Base-by-base conservation (phyloP, 2,797 vertebrate species). In the Arremon brunneinucha region DNA sequence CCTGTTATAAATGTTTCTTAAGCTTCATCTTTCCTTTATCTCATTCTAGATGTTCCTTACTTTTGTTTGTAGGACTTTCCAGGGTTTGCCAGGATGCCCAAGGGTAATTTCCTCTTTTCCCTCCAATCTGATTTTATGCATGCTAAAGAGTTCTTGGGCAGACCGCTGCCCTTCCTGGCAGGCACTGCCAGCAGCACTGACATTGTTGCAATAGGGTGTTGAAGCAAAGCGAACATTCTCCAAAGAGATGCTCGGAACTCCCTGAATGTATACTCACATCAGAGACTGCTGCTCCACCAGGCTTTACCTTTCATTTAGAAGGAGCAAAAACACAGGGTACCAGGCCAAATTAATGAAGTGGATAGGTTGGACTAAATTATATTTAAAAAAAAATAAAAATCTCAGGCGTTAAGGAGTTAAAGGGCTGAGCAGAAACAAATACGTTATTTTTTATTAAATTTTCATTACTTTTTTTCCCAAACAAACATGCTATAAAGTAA, bases 101-200 rank as follows among this genome's bases (percentile, higher is more conserved):
- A 19, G 44, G 10, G 12, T 24, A 16, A 57, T 47, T 55, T 69
- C 43, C 21, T 55, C 9, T 50, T 62, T 63, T 57, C 17, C 34
- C 28, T 55, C 28, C 55, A 65, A 49, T 15, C 34, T 53, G 39
- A 20, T 69, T 86, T 80, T 10, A 50, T 5, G 4, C 5, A 23
- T 67, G 79, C 76, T 63, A 39, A 53, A 37, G 32, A 49, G 55
- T 37, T 39, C 30, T 8, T 28, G 6, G 39, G 37, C 62, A 91
- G 80, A 72, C 11, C 0, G 0, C 19, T 47, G 60, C 41, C 52
- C 41, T 69, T 83, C 24, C 44, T 5, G 22, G 24, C 0, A 0
- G 37, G 27, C 46, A 80, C 21, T 2, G 44, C 26, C 67, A 90
- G 35, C 30, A 84, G 34, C n/a, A 12, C 35, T 8, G 11, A 21